These are phyloP conservation scores for Oikopleura dioica DNA, from an alignment of 23 tunicate genomes.

Conservation along the genomic window DNA sequence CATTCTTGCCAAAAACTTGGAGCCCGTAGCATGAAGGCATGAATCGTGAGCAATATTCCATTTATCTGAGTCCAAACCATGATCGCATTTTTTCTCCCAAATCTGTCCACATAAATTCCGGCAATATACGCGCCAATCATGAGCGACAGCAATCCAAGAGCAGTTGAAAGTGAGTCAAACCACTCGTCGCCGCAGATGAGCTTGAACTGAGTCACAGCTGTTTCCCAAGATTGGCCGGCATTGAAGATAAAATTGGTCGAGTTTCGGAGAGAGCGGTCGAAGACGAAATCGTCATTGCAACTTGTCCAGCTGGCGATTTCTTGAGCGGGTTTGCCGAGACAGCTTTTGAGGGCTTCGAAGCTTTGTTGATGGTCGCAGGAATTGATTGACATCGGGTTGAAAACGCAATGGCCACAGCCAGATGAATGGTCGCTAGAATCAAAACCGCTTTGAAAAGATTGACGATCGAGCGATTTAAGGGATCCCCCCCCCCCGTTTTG, in stretches of 20 bases:
- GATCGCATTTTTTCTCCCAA: constrained; percentile 6
- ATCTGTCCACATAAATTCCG: constrained; percentile 4
- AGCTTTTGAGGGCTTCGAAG: too few relatives aligned
- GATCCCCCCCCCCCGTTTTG: too few relatives aligned
- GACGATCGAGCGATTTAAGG: too few relatives aligned
- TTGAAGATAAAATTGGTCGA: neutral
- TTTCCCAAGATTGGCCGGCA: neutral
- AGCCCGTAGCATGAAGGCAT: neutral
- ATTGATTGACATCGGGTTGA: too few relatives aligned
- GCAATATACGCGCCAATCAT: neutral
- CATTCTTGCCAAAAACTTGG: too few relatives aligned
- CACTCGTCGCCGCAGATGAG: neutral
- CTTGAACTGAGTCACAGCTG: neutral
- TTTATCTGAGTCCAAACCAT: neutral
- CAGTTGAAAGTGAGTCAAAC: neutral
- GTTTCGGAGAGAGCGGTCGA: neutral
- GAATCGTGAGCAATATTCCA: neutral
- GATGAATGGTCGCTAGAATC: too few relatives aligned
- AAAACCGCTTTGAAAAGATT: too few relatives aligned
- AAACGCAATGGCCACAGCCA: too few relatives aligned
- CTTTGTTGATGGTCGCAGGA: too few relatives aligned
- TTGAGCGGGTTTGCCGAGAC: too few relatives aligned
- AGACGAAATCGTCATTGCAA: neutral
- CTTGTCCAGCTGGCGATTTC: neutral
- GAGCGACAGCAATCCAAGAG: neutral